These are phyloP conservation scores for Scartelaos histophorus DNA, from an alignment of 2,113 vertebrate genomes.

Conservation along the genomic window DNA sequence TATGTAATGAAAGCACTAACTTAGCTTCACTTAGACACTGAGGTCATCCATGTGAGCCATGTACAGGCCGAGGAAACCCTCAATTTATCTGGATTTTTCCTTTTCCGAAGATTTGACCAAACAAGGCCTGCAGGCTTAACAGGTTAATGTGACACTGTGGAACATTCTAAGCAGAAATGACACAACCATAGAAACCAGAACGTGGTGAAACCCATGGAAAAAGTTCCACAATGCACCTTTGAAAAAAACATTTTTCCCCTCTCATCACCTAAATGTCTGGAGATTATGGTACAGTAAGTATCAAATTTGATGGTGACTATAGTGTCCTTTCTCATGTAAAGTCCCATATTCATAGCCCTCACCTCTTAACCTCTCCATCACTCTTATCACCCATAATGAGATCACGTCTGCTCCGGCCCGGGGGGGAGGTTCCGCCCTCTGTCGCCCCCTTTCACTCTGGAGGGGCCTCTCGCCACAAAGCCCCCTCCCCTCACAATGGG, in stretches of 20 bases:
- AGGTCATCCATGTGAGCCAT: too few relatives aligned
- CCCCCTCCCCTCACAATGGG: conserved; percentile 75
- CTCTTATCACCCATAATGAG: conserved; percentile 63
- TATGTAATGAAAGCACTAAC: too few relatives aligned
- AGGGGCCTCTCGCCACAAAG: conserved; percentile 67
- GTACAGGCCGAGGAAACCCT: too few relatives aligned
- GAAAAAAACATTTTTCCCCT: background rate
- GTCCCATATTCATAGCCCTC: conserved; percentile 7
- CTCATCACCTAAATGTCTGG: background rate
- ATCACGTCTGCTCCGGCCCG: conserved; percentile 45
- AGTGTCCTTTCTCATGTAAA: conserved; percentile 24
- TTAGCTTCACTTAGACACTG: too few relatives aligned
- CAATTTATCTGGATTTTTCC: too few relatives aligned
- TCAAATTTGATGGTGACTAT: conserved; percentile 36
- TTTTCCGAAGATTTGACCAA: too few relatives aligned
- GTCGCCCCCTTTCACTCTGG: conserved; percentile 55
- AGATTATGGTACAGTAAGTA: conserved; percentile 5
- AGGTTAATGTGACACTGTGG: too few relatives aligned
- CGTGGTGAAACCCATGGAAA: too few relatives aligned
- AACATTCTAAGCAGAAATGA: too few relatives aligned
- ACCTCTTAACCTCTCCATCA: conserved; percentile 7
- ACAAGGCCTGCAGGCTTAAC: too few relatives aligned
- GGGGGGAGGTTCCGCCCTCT: conserved; percentile 50
- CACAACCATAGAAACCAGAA: too few relatives aligned
- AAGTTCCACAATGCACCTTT: too few relatives aligned